Percentiles rank a stretch among this genome's conserved stretches.
phyloP scores from a whole-genome alignment of 2,797 vertebrate genomes.

The Brachyrhaphis roseni region DNA sequence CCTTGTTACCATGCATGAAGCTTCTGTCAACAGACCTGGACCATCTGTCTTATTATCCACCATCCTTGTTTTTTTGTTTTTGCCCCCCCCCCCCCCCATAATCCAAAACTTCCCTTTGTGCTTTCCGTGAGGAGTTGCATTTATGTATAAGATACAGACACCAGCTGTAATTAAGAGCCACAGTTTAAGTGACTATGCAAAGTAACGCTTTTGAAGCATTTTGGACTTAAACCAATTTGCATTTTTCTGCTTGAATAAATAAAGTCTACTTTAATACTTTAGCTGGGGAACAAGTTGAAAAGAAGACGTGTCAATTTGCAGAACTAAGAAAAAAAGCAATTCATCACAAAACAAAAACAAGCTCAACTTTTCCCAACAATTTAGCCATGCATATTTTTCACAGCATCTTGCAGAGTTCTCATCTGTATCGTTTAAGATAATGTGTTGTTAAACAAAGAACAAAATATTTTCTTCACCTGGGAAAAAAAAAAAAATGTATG shows the following conservation, averaged over 20 bases:
- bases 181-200: constrained; percentile 52
- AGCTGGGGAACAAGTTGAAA: constrained; percentile 2
- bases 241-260: constrained; percentile 49
- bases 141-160: constrained; percentile 68
- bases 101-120: constrained; percentile 57
- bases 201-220: constrained; percentile 35
- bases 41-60: constrained; percentile 79
- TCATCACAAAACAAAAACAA: neutral
- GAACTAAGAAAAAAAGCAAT: constrained; percentile 3
- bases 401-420: neutral
- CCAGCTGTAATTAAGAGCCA: constrained; percentile 59
- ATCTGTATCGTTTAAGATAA: neutral
- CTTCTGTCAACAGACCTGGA: constrained; percentile 70
- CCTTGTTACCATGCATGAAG: constrained; percentile 60
- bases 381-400: neutral
- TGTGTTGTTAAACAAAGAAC: neutral
- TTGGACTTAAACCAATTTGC: constrained; percentile 41
- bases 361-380: neutral
- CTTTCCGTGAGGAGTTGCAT: constrained; percentile 60
- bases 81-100: neutral
- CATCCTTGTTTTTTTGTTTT: constrained; percentile 44
- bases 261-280: constrained; percentile 43
- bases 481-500: neutral
- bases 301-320: constrained; percentile 13
- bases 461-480: neutral